These are phyloP conservation scores for Drosophila baimaii DNA, from an alignment of 1,140 invertebrate genomes.

Conservation along the genomic window DNA sequence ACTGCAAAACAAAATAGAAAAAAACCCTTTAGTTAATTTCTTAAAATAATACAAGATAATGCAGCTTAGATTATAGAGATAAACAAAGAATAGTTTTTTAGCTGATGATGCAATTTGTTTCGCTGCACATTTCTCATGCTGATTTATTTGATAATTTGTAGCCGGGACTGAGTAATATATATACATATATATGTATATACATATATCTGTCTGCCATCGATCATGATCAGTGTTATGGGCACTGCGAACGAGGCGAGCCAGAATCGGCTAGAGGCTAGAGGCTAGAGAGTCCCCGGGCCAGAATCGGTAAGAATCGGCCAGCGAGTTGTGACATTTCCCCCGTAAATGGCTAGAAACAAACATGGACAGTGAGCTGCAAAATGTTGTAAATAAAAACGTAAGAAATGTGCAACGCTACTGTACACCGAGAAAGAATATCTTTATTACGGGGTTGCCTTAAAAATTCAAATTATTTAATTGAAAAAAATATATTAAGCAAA, in stretches of 20 bases:
- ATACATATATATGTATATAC: slow-evolving; percentile 8
- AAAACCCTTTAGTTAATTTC: background rate
- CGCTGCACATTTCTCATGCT: slow-evolving; percentile 61
- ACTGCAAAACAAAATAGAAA: slow-evolving; percentile 37
- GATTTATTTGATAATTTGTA: slow-evolving; percentile 63
- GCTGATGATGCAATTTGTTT: slow-evolving; percentile 49
- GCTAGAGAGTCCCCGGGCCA: slow-evolving; percentile 1
- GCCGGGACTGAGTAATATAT: slow-evolving; percentile 49
- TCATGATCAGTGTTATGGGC: slow-evolving; percentile 53
- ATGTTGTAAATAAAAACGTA: slow-evolving; percentile 8
- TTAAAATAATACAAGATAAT: background rate
- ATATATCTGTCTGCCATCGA: slow-evolving; percentile 51
- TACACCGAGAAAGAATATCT: slow-evolving; percentile 1
- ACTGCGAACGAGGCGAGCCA: slow-evolving; percentile 65
- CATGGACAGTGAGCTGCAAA: slow-evolving; percentile 44
- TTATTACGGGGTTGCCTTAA: too few species aligned
- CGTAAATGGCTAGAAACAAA: slow-evolving; percentile 75
- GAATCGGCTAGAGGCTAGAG: slow-evolving; percentile 35
- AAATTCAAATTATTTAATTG: too few species aligned
- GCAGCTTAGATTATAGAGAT: background rate
- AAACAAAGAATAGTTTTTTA: background rate
- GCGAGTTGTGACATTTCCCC: slow-evolving; percentile 78
- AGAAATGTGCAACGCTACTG: slow-evolving; percentile 15
- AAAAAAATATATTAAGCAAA: too few species aligned
- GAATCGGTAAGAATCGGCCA: slow-evolving; percentile 43